Base-by-base conservation (phyloP, 2,113 vertebrate genomes). In the Cyphomyrus discorhynchus region DNA sequence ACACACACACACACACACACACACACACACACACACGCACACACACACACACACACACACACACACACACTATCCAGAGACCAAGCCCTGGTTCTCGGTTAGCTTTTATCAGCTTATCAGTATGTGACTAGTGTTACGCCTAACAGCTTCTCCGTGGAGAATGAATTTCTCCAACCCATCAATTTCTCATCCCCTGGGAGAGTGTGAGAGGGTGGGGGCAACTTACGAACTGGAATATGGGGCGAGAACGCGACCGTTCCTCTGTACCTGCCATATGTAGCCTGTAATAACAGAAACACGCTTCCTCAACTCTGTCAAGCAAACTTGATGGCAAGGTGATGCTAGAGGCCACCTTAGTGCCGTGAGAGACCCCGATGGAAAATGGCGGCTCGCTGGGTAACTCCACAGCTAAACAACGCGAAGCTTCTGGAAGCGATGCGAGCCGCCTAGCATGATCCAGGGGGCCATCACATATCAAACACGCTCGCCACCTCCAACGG, bases 31-130 rank as follows among this genome's bases (percentile, higher is more conserved):
- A 21, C 42, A 45, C 42, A 46, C 80, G 24, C 77, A 45, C 31
- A 80, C 74, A 39, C 74, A 80, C 74, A 80, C 92, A 47, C 31
- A 91, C 92, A 66, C 46, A 21, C 83, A 85, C 45, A 47, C 45
- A 47, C 24, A 46, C 15, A 17, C 52, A 5, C 53, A 24, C 56
- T 24, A 17, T 17, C 85, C n/a, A 53, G 85, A 50, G 13, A 31
- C 50, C 85, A 35, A 87, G n/a, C n/a, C 50, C 56, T 21, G 49
- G 49, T 53, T 87, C 49, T 52, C 49, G 3, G 7, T 86, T 46
- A 86, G 24, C 85, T 53, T 87, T 87, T 87, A 87, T 87, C 85
- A 53, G 85, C 49, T 53, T 53, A 87, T 87, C 85, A 56, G 50
- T 53, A 87, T 53, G 49, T 50, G 11, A 35, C 27, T 27, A 19